These are phyloP conservation scores for Glareola pratincola DNA, from an alignment of 2,113 vertebrate genomes.

Conservation along the genomic window DNA sequence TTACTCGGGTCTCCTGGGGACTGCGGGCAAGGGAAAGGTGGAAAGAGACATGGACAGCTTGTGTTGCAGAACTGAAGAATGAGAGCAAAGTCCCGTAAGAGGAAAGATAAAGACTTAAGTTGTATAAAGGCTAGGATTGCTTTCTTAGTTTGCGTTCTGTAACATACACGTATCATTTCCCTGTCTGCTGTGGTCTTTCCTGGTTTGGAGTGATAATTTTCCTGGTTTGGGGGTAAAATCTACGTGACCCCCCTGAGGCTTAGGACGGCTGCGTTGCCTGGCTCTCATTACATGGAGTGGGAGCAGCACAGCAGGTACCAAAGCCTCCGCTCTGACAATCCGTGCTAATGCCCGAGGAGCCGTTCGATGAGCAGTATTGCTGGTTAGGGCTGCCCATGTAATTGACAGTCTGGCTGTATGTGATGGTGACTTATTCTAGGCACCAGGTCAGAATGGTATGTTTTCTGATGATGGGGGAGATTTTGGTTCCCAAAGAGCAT, in stretches of 20 bases:
- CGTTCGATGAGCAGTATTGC: neutral
- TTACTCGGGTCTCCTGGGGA: neutral
- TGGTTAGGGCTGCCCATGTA: neutral
- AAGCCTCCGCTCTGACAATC: neutral
- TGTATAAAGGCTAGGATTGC: neutral
- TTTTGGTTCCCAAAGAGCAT: neutral
- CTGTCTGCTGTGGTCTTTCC: neutral
- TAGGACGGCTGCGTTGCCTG: rapidly evolving
- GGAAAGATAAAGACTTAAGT: neutral
- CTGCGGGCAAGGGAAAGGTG: neutral
- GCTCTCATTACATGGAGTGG: rapidly evolving
- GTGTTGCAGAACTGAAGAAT: neutral
- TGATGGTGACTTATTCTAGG: neutral
- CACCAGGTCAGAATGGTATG: neutral
- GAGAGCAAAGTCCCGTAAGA: neutral
- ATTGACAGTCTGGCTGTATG: no score
- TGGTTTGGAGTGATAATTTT: neutral
- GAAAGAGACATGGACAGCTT: neutral
- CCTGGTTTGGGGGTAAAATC: neutral
- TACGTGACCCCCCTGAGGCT: rapidly evolving
- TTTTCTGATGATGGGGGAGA: neutral
- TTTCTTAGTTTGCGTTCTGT: neutral
- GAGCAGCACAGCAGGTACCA: neutral
- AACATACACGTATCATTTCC: rapidly evolving
- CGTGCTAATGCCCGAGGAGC: neutral